These are phyloP conservation scores for Pinna nobilis DNA, from an alignment of 1,140 invertebrate genomes.

Conservation along the genomic window DNA sequence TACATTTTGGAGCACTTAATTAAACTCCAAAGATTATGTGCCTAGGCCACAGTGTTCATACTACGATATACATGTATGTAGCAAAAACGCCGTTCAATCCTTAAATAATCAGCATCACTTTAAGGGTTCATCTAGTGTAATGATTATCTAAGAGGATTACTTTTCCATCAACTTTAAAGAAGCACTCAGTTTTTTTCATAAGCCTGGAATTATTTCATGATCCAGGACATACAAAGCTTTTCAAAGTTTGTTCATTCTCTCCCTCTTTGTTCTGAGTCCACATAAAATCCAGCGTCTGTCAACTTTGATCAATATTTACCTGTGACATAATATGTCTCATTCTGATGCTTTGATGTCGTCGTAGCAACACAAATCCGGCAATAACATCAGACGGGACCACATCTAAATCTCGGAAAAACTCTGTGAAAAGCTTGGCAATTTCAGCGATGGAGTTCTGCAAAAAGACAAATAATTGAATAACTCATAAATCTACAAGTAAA, in stretches of 20 bases:
- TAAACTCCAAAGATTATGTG: too few relatives aligned
- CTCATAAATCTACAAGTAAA: too few relatives aligned
- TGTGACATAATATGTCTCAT: constrained; percentile 86
- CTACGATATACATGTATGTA: too few relatives aligned
- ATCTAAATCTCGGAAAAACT: constrained; percentile 92
- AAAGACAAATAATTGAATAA: constrained; percentile 5
- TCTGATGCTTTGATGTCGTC: constrained; percentile 89
- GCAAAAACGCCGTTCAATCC: too few relatives aligned
- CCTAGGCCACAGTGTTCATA: too few relatives aligned
- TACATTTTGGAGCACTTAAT: too few relatives aligned
- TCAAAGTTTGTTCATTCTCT: not conserved
- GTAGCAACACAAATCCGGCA: constrained; percentile 87
- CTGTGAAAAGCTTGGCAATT: constrained; percentile 89
- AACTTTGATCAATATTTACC: constrained; percentile 71
- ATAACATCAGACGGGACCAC: constrained; percentile 94
- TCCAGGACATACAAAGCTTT: not conserved
- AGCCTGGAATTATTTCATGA: not conserved
- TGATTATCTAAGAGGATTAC: too few relatives aligned
- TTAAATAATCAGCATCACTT: too few relatives aligned
- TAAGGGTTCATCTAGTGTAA: too few relatives aligned
- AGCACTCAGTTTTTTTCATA: not conserved
- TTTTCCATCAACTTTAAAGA: too few relatives aligned
- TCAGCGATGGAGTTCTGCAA: constrained; percentile 77
- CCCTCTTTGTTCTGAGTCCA: not conserved
- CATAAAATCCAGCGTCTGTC: not conserved